Evolutionary conservation across 2,888 invertebrate species (phyloP).

Genomic region (Rhingia rostrata): DNA sequence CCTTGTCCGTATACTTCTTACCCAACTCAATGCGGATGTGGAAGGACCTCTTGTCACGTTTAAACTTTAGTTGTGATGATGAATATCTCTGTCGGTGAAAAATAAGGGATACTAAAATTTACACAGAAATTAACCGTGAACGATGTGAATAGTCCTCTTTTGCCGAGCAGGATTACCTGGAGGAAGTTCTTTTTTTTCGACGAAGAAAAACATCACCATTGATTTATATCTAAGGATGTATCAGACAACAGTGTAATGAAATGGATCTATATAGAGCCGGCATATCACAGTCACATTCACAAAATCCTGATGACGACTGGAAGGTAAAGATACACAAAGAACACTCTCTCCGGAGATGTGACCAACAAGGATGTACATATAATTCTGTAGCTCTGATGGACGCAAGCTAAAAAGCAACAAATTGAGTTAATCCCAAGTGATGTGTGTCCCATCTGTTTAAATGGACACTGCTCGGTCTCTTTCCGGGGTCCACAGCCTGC

Average conservation of each 20-base stretch:
- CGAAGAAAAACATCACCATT: constrained; percentile 43
- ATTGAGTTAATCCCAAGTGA: constrained; percentile 75
- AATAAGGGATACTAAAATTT: constrained; percentile 67
- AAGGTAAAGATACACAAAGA: constrained; percentile 14
- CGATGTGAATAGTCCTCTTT: constrained; percentile 18
- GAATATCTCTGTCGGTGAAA: constrained; percentile 38
- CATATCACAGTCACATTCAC: constrained; percentile 2
- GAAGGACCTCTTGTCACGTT: constrained; percentile 60
- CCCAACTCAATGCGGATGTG: constrained; percentile 3
- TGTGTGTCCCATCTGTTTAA: constrained; percentile 74
- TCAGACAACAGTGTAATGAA: too few relatives aligned
- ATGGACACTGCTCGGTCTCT: constrained; percentile 53
- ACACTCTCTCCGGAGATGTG: constrained; percentile 32
- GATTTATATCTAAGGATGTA: constrained; percentile 54
- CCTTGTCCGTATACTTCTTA: constrained; percentile 20
- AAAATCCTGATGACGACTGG: constrained; percentile 48
- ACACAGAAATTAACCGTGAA: constrained; percentile 61
- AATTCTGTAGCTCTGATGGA: constrained; percentile 48
- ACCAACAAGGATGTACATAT: constrained; percentile 20
- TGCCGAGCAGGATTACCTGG: neutral
- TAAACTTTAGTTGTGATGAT: constrained; percentile 61
- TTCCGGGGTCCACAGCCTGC: neutral
- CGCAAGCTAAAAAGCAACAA: constrained; percentile 71
- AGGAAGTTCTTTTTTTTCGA: constrained; percentile 12
- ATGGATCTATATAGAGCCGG: constrained; percentile 36